Percentiles rank a stretch among this genome's conserved stretches.
Evolutionary conservation across 2,797 vertebrate genomes (phyloP).

Genomic region (Selene dorsalis): DNA sequence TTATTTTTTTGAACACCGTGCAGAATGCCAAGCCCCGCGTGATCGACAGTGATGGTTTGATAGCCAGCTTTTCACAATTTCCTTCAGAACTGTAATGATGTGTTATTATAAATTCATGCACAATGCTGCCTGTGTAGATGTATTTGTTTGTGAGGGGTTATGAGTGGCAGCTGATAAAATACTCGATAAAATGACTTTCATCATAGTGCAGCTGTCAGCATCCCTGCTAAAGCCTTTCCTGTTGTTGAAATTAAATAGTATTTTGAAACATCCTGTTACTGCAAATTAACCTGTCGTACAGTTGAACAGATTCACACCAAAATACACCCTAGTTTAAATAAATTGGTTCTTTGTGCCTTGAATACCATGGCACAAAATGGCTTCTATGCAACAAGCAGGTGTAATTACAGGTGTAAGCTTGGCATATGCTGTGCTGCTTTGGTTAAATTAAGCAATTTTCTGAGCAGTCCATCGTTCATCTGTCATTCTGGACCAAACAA

Average conservation of each 20-base stretch:
- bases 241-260: slow-evolving; percentile 35
- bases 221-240: slow-evolving; percentile 49
- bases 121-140: slow-evolving; percentile 53
- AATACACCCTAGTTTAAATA: slow-evolving; percentile 49
- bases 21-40: slow-evolving; percentile 15
- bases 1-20: slow-evolving; percentile 22
- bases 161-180: slow-evolving; percentile 66
- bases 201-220: slow-evolving; percentile 51
- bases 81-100: slow-evolving; percentile 54
- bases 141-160: slow-evolving; percentile 46
- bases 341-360: slow-evolving; percentile 53
- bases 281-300: slow-evolving; percentile 57
- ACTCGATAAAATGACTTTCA: slow-evolving; percentile 59
- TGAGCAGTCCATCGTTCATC: slow-evolving; percentile 73
- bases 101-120: slow-evolving; percentile 66
- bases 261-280: slow-evolving; percentile 55
- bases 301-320: slow-evolving; percentile 36
- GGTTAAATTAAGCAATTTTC: slow-evolving; percentile 76
- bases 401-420: slow-evolving; percentile 75
- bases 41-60: slow-evolving; percentile 58
- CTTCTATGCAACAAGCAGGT: slow-evolving; percentile 68
- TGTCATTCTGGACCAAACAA: slow-evolving; percentile 74
- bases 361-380: slow-evolving; percentile 46
- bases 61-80: slow-evolving; percentile 50
- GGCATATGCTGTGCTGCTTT: slow-evolving; percentile 65